Base-by-base conservation (phyloP, 1,140 invertebrate species). In the Bombus cullumanus region DNA sequence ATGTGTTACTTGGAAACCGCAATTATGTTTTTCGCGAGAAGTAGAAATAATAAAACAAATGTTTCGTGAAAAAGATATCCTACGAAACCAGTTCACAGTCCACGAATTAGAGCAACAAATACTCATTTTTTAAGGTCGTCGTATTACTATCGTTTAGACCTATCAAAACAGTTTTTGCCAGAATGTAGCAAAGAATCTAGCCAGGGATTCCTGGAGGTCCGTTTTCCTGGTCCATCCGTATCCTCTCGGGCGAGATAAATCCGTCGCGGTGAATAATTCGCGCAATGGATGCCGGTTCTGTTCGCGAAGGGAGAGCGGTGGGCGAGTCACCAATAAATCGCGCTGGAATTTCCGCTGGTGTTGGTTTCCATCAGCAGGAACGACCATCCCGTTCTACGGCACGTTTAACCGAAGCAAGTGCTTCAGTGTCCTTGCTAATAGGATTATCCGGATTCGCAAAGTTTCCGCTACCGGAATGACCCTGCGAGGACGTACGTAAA, bases 371-470 rank as follows among this genome's bases (percentile, higher is more conserved):
- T 83, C 89, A 81, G 83, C 79, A 83, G 82, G 76, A 73, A 90
- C 87, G 81, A 89, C 69, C 39, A 13, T 81, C 86, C 85, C 68
- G 76, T 80, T 73, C 87, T 64, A 68, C 83, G 69, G 76, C 68
- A 77, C 84, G 85, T 83, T 89, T 89, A 90, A 89, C 86, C 85
- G 83, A 39, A 82, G 75, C 85, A 73, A 89, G 87, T 87, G 81
- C 74, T 87, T 86, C 69, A 88, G 86, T 91, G 85, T 91, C 90
- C 88, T 83, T 83, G 86, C 85, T 91, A 91, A 89, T 87, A 89
- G 89, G 90, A 91, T 91, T 91, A 91, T 84, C 83, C 88, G 86
- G 86, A 91, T 88, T 86, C 88, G 86, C 86, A 43, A 91, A 91
- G 90, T 91, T 91, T 89, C 78, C 81, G 66, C 62, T 57, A 37